phyloP scores from a whole-genome alignment of 2,113 vertebrate genomes.

The Seriola quinqueradiata region DNA sequence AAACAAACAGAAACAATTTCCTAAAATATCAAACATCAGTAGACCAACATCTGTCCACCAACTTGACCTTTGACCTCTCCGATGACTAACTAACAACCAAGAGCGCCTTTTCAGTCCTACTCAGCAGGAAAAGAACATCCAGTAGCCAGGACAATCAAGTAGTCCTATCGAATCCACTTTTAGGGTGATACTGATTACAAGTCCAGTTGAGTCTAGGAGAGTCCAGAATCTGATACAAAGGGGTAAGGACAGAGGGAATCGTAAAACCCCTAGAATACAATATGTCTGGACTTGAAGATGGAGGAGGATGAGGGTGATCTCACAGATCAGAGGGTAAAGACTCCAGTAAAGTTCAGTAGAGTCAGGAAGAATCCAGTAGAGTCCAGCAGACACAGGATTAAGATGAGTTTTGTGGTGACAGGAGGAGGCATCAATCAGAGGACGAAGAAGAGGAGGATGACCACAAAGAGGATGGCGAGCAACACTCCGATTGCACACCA shows the following conservation, averaged over 20 bases:
- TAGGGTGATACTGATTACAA: not conserved
- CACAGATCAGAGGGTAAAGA: not conserved
- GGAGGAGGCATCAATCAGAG: conserved; percentile 83
- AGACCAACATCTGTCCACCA: not conserved
- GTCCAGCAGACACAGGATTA: not conserved
- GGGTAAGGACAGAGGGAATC: too few relatives aligned
- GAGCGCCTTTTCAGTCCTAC: conserved; percentile 7
- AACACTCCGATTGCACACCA: conserved; percentile 97
- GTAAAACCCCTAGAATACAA: too few relatives aligned
- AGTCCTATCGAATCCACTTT: not conserved
- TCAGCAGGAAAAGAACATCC: not conserved
- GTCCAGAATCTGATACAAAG: not conserved
- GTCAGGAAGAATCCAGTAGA: not conserved
- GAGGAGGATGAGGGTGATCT: not conserved
- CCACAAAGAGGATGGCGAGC: conserved; percentile 89
- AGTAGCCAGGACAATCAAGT: not conserved
- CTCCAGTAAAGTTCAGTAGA: not conserved
- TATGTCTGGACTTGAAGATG: too few relatives aligned
- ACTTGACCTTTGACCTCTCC: conserved; percentile 22
- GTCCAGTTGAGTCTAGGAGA: not conserved
- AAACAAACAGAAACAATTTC: not conserved
- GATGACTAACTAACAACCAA: not conserved
- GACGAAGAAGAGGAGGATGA: conserved; percentile 91
- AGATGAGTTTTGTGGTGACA: not conserved
- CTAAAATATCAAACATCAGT: conserved; percentile 3